phyloP scores from a whole-genome alignment of 1,140 invertebrate species.

The Pogonomyrmex californicus region DNA sequence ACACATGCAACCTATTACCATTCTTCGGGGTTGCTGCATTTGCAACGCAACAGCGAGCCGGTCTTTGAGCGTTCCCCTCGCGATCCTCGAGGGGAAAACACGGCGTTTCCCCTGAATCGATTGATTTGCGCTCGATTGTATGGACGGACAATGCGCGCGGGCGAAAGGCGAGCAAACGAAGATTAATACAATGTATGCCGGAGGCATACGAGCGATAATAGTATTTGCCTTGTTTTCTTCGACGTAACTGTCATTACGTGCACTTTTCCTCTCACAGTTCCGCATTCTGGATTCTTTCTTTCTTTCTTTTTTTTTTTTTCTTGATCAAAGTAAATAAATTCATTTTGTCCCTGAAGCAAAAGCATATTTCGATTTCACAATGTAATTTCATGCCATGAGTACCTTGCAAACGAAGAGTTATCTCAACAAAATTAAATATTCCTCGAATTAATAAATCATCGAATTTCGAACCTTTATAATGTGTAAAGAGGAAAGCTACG shows the following conservation, averaged over 20 bases:
- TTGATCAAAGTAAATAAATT: conserved; percentile 24
- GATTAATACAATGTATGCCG: conserved; percentile 79
- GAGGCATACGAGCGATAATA: conserved; percentile 22
- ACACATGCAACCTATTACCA: conserved; percentile 40
- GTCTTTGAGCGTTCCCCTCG: conserved; percentile 13
- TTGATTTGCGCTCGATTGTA: conserved; percentile 78
- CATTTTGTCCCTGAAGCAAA: background rate
- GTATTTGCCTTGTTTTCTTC: conserved; percentile 47
- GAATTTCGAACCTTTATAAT: background rate
- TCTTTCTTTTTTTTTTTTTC: background rate
- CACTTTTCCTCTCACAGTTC: conserved; percentile 12
- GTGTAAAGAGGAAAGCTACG: background rate
- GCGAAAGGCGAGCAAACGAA: conserved; percentile 76
- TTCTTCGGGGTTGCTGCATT: conserved; percentile 51
- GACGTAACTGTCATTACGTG: conserved; percentile 36
- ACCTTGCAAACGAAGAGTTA: background rate
- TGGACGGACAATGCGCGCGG: conserved; percentile 77
- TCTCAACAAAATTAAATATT: background rate
- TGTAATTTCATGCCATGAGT: background rate
- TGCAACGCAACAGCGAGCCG: conserved; percentile 27
- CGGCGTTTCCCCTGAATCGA: conserved; percentile 74
- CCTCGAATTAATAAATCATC: background rate
- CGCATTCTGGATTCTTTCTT: too few species aligned
- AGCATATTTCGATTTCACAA: background rate
- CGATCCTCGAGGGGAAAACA: conserved; percentile 59